Base-by-base conservation (phyloP, 2,888 invertebrate species). In the Lasius platythorax region DNA sequence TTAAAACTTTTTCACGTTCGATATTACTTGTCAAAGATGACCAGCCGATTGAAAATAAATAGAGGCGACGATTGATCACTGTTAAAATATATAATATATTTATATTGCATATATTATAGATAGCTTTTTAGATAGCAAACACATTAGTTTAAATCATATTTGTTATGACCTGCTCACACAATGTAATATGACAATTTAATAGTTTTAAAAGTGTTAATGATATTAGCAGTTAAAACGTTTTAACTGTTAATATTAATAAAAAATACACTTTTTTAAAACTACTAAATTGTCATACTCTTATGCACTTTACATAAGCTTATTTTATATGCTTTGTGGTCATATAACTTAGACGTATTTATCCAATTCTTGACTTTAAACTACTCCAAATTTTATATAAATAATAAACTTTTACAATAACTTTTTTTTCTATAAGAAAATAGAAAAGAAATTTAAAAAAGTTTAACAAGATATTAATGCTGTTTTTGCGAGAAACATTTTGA, bases 11-110 rank as follows among this genome's bases (percentile, higher is more conserved):
- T 61, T n/a, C 12, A 15, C 15, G 15, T 75, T 30, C 28, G 23
- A 23, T 64, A 64, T 64, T 75, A 50, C 50, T 53, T 23, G 23
- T 50, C 23, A 33, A 64, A 50, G 37, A 28, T 75, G 33, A 74
- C 18, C 5, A 28, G 4, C 2, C n/a, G 56, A 33, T 15, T 12
- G 46, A 75, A 66, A 75, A 46, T 9, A 43, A 66, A 50, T 50
- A 23, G 3, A 66, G 64, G 3, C 30, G 15, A 63, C 33, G 9
- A 43, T 75, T 18, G 2, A 66, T 5, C 23, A 23, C n/a, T 12
- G 5, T 37, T 33, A 33, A 6, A 23, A 23, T 23, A 23, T 23
- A 23, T 23, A 23, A 23, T 23, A 23, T 23, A 23, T 23, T 23
- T 23, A 23, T 23, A 23, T 50, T 15, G 30, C 30, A 61, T 15